phyloP scores from a whole-genome alignment of 2,888 invertebrate species.

The Corythucha ciliata region DNA sequence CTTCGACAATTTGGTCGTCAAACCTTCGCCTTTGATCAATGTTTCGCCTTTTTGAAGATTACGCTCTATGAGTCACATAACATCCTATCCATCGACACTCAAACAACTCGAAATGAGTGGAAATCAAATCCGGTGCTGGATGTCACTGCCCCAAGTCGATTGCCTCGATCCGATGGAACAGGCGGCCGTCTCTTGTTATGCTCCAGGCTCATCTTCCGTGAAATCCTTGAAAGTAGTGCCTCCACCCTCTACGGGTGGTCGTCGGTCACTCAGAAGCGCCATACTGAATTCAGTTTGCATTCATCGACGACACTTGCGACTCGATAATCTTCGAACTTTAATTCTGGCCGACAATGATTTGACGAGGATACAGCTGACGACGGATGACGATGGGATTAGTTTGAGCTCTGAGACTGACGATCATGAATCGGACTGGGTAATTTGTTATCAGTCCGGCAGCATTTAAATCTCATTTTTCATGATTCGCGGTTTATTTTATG shows the following conservation, averaged over 20 bases:
- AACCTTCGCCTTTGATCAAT: too few relatives aligned
- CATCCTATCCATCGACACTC: slow-evolving; percentile 77
- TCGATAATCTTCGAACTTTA: slow-evolving; percentile 72
- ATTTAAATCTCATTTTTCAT: background rate
- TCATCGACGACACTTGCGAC: slow-evolving; percentile 70
- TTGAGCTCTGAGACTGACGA: slow-evolving; percentile 39
- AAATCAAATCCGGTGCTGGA: slow-evolving; percentile 85
- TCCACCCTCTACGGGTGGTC: slow-evolving; percentile 42
- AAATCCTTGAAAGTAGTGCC: slow-evolving; percentile 21
- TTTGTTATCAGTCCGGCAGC: slow-evolving; percentile 24
- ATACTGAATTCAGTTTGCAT: slow-evolving; percentile 73
- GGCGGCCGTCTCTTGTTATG: slow-evolving; percentile 64
- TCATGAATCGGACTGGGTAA: slow-evolving; percentile 52
- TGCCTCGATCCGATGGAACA: slow-evolving; percentile 54
- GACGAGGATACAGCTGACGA: slow-evolving; percentile 66
- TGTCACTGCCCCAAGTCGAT: slow-evolving; percentile 66
- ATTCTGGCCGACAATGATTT: slow-evolving; percentile 80
- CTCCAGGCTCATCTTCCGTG: slow-evolving; percentile 41
- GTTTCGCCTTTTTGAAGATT: slow-evolving; percentile 34
- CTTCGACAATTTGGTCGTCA: slow-evolving; percentile 4
- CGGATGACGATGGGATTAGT: slow-evolving; percentile 73
- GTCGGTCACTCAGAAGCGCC: slow-evolving; percentile 53
- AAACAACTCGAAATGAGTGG: slow-evolving; percentile 89
- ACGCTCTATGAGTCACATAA: slow-evolving; percentile 67
- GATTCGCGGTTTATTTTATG: slow-evolving; percentile 2